Percentiles rank a stretch among this genome's conserved stretches.
These are phyloP conservation scores for Sarcophaga rosellei DNA, from an alignment of 2,888 invertebrate genomes.

Conservation along the genomic window DNA sequence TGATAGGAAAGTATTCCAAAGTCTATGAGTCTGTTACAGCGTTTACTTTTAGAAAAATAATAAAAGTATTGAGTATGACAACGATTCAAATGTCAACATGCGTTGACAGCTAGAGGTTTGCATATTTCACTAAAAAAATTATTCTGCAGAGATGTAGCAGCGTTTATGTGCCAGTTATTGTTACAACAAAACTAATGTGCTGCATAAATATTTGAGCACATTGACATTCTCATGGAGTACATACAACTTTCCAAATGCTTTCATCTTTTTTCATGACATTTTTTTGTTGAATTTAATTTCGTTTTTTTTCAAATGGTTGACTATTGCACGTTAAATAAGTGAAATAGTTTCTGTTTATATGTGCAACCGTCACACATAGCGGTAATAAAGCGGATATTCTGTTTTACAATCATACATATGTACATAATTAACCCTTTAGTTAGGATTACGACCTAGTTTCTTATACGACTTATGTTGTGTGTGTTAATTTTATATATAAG, in stretches of 20 bases:
- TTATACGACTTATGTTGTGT: no score
- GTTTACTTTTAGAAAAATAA: constrained; percentile 15
- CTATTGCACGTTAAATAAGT: no score
- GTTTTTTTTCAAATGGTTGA: no score
- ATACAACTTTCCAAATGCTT: constrained; percentile 17
- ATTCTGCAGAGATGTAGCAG: no score
- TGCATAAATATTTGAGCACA: constrained; percentile 12
- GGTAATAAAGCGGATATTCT: no score
- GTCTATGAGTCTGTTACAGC: neutral
- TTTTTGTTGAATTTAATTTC: no score
- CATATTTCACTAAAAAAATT: neutral
- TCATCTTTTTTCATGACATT: neutral
- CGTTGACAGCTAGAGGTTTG: neutral
- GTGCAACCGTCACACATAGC: no score
- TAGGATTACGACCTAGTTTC: no score
- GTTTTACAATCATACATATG: no score
- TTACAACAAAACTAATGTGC: constrained; percentile 24
- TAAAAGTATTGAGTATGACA: neutral
- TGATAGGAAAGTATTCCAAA: neutral
- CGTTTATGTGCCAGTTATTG: neutral
- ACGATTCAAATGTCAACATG: constrained; percentile 10
- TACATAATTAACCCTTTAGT: no score
- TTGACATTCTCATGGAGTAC: neutral
- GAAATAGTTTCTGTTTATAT: no score
- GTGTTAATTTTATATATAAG: no score